Evolutionary conservation across 2,888 invertebrate species (phyloP), one percentile per base, ranked within the genome.

Genomic region (Notocelia uddmanniana): DNA sequence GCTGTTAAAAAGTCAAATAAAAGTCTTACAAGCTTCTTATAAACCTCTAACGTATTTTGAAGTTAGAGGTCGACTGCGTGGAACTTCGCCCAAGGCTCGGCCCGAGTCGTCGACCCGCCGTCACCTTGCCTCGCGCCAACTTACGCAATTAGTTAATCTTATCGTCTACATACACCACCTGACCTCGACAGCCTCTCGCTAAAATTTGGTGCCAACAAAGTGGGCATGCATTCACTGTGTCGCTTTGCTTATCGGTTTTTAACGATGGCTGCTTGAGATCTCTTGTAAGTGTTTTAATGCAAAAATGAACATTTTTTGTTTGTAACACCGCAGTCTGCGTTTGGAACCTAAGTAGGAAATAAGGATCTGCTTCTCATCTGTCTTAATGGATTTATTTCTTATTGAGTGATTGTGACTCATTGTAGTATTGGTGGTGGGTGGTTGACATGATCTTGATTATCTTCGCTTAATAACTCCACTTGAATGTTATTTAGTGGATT

Each of bases 71-170:
- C 91, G 88, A 77, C 74, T 76, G 83, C 84, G 83, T 84, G 88
- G 85, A 86, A 85, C 88, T 87, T 85, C 82, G 89, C 83, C 85
- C 93, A 92, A 93, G 93, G 93, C 90, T 89, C 84, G 77, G 80
- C 83, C 80, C 84, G 85, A 89, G 93, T 92, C 93, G 91, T 85
- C 90, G 93, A 93, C 93, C 93, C 88, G 86, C 85, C 88, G 87
- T 92, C 88, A 92, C 93, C 93, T 93, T 93, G 92, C 87, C 82
- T 86, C 88, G 89, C 87, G 86, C 83, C 81, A 86, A 86, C 89
- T 92, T 93, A 93, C 93, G 93, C 93, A 93, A 93, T 89, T 86
- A 81, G 86, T 86, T 90, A 91, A 92, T 92, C 92, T 93, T 92
- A 93, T 92, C 91, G 89, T 92, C 88, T 87, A 89, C 89, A 92